Evolutionary conservation across 2,888 invertebrate genomes (phyloP), one percentile per base, ranked within the genome.

Genomic region (Cheilosia soror): DNA sequence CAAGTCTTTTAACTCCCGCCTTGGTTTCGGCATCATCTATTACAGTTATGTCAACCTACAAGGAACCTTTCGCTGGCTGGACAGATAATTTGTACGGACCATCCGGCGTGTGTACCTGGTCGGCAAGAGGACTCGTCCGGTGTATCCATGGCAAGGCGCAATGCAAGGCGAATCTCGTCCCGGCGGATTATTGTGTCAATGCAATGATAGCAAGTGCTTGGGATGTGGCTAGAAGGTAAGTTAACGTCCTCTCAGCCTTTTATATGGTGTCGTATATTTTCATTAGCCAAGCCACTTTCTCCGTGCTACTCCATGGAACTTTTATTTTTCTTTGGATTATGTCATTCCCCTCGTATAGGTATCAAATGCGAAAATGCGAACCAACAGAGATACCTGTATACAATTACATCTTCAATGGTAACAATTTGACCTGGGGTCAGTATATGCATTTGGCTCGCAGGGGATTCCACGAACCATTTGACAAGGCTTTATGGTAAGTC

Each of bases 1-100:
- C 51, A 62, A 33, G 53, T 37, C 62, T 47, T 71, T 11, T 37
- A 11, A 29, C 60, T 62, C 5, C 31, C 29, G 60, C 71, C 29
- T 60, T 55, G 15, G 40, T 66, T 57, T 60, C 15, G 37, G 27
- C 31, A 49, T 82, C 76, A 73, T 78, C 77, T 77, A 65, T 73
- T 76, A 81, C 89, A 92, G 93, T 92, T 86, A 90, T 92, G 89
- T 92, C 92, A 89, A 92, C 92, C 83, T 92, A 93, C 89, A 92
- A 92, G 89, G 92, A 92, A 88, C 92, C 92, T 79, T 89, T 92
- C 84, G 92, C 93, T 86, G 92, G 93, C 78, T 93, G 92, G 92
- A 93, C 92, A 81, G 92, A 92, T 90, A 92, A 92, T 89, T 89
- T 92, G 88, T 92, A 93, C 88, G 92, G 92, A 86, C 92, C 92